These are phyloP conservation scores for Pelobates cultripes DNA, from an alignment of 2,797 vertebrate species.

Conservation along the genomic window DNA sequence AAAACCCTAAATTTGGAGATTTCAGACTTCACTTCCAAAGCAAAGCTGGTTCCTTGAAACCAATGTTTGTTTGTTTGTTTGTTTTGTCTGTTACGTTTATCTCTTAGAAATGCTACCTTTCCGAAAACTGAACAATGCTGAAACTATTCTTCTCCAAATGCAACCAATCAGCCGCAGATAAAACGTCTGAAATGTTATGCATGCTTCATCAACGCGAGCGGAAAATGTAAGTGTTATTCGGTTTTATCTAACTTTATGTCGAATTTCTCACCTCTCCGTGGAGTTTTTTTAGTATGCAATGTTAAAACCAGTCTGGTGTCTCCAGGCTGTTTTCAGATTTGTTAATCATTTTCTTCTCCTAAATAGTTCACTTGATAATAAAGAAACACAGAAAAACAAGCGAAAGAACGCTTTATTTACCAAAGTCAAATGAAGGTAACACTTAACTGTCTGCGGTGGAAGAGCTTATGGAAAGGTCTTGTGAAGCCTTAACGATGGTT, in stretches of 20 bases:
- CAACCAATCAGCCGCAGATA: constrained; percentile 19
- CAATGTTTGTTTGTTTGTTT: background rate
- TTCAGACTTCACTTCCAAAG: background rate
- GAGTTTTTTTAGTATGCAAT: background rate
- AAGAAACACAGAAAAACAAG: no score
- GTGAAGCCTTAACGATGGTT: no score
- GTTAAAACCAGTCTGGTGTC: background rate
- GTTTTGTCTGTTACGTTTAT: background rate
- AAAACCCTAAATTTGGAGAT: background rate
- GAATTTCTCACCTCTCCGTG: constrained; percentile 25
- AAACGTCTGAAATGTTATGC: constrained; percentile 22
- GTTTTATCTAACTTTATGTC: constrained; percentile 5
- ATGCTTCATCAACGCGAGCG: constrained; percentile 11
- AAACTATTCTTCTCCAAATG: constrained; percentile 8
- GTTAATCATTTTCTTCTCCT: constrained; percentile 4
- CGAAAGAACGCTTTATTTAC: background rate
- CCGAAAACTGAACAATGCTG: constrained; percentile 13
- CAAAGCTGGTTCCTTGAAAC: background rate
- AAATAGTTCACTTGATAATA: background rate
- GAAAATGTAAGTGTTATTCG: constrained; percentile 32
- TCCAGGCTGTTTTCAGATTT: background rate
- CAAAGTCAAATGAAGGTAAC: constrained; percentile 1
- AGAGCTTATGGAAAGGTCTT: no score
- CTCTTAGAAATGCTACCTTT: background rate
- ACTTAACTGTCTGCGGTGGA: no score